phyloP scores from a whole-genome alignment of 2,113 vertebrate species.

The Callipepla squamata region DNA sequence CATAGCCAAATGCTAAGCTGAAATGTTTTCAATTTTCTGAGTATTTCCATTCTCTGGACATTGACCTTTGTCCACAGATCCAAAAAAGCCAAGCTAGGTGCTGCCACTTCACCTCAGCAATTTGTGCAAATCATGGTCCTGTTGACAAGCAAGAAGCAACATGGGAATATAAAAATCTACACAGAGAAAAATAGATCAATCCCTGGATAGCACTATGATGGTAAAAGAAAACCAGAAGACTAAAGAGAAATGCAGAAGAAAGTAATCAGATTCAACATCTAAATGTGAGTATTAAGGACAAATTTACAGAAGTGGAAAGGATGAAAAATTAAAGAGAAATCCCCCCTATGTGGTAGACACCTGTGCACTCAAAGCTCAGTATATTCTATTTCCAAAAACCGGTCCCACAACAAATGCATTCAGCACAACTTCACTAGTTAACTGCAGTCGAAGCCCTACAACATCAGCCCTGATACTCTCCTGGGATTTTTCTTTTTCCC shows the following conservation, averaged over 20 bases:
- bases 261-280: background rate
- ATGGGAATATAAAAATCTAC: background rate
- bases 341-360: background rate
- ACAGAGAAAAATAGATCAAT: background rate
- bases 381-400: background rate
- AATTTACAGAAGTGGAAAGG: background rate
- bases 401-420: background rate
- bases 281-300: background rate
- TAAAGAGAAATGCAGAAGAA: background rate
- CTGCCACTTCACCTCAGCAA: background rate
- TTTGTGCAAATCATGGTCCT: background rate
- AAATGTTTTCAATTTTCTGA: background rate
- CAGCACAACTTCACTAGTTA: background rate
- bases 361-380: background rate
- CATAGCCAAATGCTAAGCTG: conserved; percentile 19
- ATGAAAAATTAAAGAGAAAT: background rate
- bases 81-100: background rate
- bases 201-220: background rate
- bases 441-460: background rate
- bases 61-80: conserved; percentile 3
- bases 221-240: background rate
- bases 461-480: background rate
- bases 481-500: fast-evolving
- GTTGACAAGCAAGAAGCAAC: background rate
- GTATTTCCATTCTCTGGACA: conserved; percentile 17